Evolutionary conservation across 1,140 invertebrate species (phyloP), one percentile per base, ranked within the genome.

Genomic region (Micrasema longulum): DNA sequence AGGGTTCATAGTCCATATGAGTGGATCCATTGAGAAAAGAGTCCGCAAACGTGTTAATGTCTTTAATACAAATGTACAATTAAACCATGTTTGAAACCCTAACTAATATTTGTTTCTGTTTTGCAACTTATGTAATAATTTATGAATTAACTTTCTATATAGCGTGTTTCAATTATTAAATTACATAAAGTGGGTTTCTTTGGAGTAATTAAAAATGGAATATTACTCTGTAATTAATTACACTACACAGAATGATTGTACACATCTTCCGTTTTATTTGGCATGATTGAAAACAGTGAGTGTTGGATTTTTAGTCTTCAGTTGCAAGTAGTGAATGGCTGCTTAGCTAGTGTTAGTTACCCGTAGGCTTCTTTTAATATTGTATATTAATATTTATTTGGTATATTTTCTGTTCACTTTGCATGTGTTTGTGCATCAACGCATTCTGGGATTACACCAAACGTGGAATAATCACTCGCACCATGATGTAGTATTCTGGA

Each of bases 401-500:
- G n/a, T 38, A 62, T 52, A 70, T 73, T 65, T 73, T 69, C 16
- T 71, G 38, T 71, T 71, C 69, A 71, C 73, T 60, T 76, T 76
- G 74, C 74, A 76, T 76, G 74, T 76, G 60, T 63, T 45, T 73
- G 64, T 73, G 66, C 73, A 74, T 77, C 70, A 62, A 68, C 52
- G 72, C 60, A 71, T 50, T 71, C 60, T 72, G 72, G 64, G 66
- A 63, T 69, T 64, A 41, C 71, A 75, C 36, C 62, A 66, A 65
- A 60, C 43, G 62, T 57, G 68, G 57, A 62, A 50, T 82, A 81
- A 79, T 83, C 82, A 79, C 80, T 81, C 79, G 78, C 82, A 80
- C 80, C 80, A 77, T 81, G 81, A 80, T 81, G 82, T 87, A 91
- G 90, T 84, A 92, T 92, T 85, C 84, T 91, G 88, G 91, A 92